phyloP scores from a whole-genome alignment of 1,140 invertebrate species.

The Drosophila prosaltans region DNA sequence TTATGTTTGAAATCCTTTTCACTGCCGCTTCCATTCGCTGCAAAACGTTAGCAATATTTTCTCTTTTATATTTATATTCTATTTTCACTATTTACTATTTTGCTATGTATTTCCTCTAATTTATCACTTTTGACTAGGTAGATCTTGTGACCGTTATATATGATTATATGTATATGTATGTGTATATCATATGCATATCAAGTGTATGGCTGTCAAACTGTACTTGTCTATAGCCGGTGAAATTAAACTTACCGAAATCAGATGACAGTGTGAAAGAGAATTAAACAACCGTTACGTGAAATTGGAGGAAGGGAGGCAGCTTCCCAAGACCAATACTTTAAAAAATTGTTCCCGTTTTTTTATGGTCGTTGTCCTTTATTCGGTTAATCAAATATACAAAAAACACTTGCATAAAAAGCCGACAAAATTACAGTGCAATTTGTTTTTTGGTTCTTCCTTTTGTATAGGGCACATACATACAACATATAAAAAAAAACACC shows the following conservation, averaged over 20 bases:
- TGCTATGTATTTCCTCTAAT: conserved; percentile 8
- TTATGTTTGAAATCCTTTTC: conserved; percentile 1
- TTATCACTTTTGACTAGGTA: conserved; percentile 28
- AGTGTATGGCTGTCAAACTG: conserved; percentile 45
- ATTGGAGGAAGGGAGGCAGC: too few relatives aligned
- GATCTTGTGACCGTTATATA: conserved; percentile 11
- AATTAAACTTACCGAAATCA: conserved; percentile 4
- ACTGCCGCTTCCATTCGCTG: background rate
- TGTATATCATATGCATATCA: background rate
- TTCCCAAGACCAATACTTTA: conserved; percentile 13
- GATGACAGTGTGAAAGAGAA: conserved; percentile 3
- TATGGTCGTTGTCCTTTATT: conserved; percentile 25
- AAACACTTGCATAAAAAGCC: conserved; percentile 17
- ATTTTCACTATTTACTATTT: background rate
- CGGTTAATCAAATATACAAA: conserved; percentile 65
- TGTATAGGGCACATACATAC: conserved; percentile 10
- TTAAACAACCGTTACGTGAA: background rate
- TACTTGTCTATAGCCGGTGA: conserved; percentile 31
- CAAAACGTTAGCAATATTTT: conserved; percentile 24
- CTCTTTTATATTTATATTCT: conserved; percentile 28
- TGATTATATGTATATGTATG: conserved; percentile 3
- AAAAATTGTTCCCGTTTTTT: conserved; percentile 15
- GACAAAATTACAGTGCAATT: conserved; percentile 66
- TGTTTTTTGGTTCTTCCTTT: conserved; percentile 17
- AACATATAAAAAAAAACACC: conserved; percentile 29